Evolutionary conservation across 2,797 vertebrate species (phyloP), one percentile per base, ranked within the genome.

Genomic region (Pachyuromys duprasi): DNA sequence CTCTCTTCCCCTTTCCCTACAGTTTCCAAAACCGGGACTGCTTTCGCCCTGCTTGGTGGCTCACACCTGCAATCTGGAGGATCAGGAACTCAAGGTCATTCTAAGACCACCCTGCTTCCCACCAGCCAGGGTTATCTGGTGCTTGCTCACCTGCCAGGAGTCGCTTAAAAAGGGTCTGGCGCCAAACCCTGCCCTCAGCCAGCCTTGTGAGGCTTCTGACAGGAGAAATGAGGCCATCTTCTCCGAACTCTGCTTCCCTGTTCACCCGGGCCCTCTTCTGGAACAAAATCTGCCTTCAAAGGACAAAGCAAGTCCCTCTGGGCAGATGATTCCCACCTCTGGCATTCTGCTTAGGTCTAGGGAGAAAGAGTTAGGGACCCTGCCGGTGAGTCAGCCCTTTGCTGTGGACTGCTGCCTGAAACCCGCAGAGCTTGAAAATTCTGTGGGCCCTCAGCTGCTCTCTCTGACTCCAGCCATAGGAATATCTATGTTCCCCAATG

Each of bases 231-330:
- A 15, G 76, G 95, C 28, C 76, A 39, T 76, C 28, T 49, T 79
- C 75, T 90, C 72, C 90, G 65, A 84, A 53, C 13, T 28, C 13
- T 31, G 63, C 86, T 12, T 69, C 53, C 63, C 63, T 65, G 88
- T 74, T 63, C 36, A 13, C 22, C 28, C 55, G 8, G 3, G 20
- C 81, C 89, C 60, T 4, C 55, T 86, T 86, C 69, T 39, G 74
- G 86, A 94, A 93, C 39, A 69, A 57, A 55, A 87, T 96, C 95
- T 89, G 74, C 83, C 92, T 96, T 91, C 63, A 75, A 69, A 93
- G 93, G 49, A 97, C 94, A 94, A 93, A 93, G 72, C 86, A 42
- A 55, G 62, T 89, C 65, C 55, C 75, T 75, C 2, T 5, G 79
- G 60, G 42, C 89, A 31, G 60, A 33, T 49, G 88, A 49, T 75